Base-by-base conservation (phyloP, 2,888 invertebrate genomes). In the Ectemnius cavifrons region DNA sequence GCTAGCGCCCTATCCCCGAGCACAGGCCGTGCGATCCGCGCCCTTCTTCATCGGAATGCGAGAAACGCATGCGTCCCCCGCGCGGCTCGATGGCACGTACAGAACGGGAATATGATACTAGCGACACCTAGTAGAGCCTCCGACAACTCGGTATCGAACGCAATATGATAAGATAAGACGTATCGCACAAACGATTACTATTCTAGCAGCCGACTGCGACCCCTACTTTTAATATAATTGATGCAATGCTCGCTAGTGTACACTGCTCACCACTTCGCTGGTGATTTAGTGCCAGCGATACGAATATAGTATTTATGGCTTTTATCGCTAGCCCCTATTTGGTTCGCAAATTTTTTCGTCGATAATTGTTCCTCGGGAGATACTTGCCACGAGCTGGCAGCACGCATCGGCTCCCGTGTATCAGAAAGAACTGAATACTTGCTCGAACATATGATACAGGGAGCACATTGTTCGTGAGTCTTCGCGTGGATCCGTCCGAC, bases 1-100 rank as follows among this genome's bases (percentile, higher is more conserved):
- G 75, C 82, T 80, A 79, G 78, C 74, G 81, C 75, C 77, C 63
- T 67, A 63, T 66, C 56, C 72, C 47, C 71, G 78, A 83, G 73
- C 77, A 66, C 64, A 70, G 68, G 52, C n/a, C 73, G 61, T 71
- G 68, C 66, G 64, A 52, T 16, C 77, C 78, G 80, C 84, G 76
- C 82, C 77, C 82, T 82, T 76, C 74, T 77, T 78, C 68, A 59
- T 56, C 61, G 52, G 47, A 58, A 16, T 28, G 58, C 14, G 11
- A 18, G n/a, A 20, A 45, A 67, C 80, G 80, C 80, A 78, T 72
- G 81, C 80, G 81, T 65, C 37, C 18, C 65, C 37, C 28, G 4
- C 16, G 0, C 59, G 37, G 27, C 67, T 67, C 67, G 45, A 71
- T 59, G 47, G 71, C 63, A 65, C 45, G 14, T 64, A 75, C 62